Evolutionary conservation across 1,140 invertebrate species (phyloP), one percentile per base, ranked within the genome.

Genomic region (Gerris buenoi): DNA sequence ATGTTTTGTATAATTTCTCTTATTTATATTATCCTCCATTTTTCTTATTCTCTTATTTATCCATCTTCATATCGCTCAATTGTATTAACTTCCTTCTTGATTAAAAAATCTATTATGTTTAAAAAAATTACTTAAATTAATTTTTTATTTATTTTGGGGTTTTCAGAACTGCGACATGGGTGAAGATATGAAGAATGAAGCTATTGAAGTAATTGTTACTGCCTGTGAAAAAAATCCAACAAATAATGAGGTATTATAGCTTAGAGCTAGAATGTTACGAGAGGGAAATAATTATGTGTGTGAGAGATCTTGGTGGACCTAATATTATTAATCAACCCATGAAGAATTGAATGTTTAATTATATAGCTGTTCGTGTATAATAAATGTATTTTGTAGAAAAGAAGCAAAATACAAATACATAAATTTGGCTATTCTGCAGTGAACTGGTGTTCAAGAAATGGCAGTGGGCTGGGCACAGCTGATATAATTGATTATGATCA

Each of bases 121-220:
- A 62, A 63, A 1, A 25, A 13, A 63, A 13, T 25, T 27, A 61
- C 27, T 22, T 56, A 2, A 46, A 65, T 27, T 64, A 5, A 61
- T 63, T 14, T 29, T 18, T 63, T 60, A 66, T 65, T 26, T n/a
- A n/a, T 65, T 18, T 61, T 57, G 46, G 75, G 69, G 73, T 71
- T 77, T 78, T 59, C 73, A 90, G 88, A 81, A 86, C 71, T 88
- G 87, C 2, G 93, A 96, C 76, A 95, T 97, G 91, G 81, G 84
- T 29, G 93, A 96, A 70, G 93, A 96, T 76, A 91, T 94, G 84
- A 87, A 86, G 73, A 84, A 82, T 57, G 93, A 97, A 80, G 87
- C 87, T 0, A 85, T 95, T 77, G 93, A 97, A 77, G 77, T 93
- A 46, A 90, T 89, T 72, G 90, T 93, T 33, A 93, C 90, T 2